Conservation (phyloP, 2,888 invertebrate species). For the Lasioglossum malachurum region DNA sequence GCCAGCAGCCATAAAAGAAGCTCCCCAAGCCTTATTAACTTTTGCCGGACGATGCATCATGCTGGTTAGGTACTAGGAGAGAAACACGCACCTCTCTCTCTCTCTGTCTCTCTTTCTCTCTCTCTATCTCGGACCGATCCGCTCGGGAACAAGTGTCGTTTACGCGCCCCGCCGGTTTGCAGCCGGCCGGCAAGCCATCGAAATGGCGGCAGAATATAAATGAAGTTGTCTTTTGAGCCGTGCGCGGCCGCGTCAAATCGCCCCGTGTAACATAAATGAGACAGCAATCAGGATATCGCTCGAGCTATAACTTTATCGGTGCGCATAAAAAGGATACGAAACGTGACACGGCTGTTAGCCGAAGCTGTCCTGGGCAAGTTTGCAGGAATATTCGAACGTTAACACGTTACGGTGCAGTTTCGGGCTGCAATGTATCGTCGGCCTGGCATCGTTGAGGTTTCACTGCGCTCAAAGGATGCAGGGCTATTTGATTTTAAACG, state of each 20-base stretch:
- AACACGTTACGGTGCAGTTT: constrained; percentile 19
- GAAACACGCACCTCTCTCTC: constrained; percentile 20
- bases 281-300: constrained; percentile 72
- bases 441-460: neutral
- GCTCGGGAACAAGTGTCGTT: constrained; percentile 51
- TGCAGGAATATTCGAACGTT: constrained; percentile 31
- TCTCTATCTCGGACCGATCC: constrained; percentile 20
- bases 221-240: constrained; percentile 66
- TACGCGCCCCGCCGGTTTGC: constrained; percentile 57
- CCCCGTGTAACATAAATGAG: constrained; percentile 64
- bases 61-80: constrained; percentile 26
- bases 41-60: constrained; percentile 34
- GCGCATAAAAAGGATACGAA: constrained; percentile 41
- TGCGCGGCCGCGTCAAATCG: constrained; percentile 55
- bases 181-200: constrained; percentile 52
- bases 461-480: neutral
- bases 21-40: constrained; percentile 47
- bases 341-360: constrained; percentile 12
- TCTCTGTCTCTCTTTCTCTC: neutral
- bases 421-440: neutral
- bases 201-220: constrained; percentile 65
- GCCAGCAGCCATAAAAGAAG: constrained; percentile 43
- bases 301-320: constrained; percentile 64
- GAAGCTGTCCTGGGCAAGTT: neutral
- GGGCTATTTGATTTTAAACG: neutral